Evolutionary conservation across 2,113 vertebrate genomes (phyloP).

Genomic region (Struthidea cinerea): DNA sequence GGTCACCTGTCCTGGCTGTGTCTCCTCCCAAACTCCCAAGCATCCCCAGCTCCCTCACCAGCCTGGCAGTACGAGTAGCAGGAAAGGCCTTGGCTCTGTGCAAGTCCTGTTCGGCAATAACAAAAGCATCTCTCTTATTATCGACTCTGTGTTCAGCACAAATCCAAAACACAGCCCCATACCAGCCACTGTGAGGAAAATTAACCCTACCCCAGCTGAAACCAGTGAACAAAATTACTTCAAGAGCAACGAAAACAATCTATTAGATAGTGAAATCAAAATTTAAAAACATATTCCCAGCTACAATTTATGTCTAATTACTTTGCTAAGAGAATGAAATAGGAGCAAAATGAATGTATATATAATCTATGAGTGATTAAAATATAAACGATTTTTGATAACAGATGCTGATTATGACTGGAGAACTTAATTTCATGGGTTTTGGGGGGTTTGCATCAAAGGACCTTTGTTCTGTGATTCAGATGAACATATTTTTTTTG

Average conservation of each 20-base stretch:
- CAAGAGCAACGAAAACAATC: background rate
- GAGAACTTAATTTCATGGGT: background rate
- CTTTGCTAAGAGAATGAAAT: conserved; percentile 23
- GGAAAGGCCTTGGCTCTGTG: background rate
- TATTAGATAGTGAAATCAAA: background rate
- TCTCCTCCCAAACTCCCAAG: background rate
- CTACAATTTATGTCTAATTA: background rate
- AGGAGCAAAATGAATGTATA: background rate
- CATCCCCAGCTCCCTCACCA: rapidly evolving
- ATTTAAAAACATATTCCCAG: background rate
- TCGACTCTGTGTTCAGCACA: background rate
- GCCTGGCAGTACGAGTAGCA: rapidly evolving
- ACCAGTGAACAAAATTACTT: background rate
- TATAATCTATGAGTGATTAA: background rate
- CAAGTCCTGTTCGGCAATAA: background rate
- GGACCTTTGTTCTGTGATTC: background rate
- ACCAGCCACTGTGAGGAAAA: background rate
- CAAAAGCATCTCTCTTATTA: background rate
- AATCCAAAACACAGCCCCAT: background rate
- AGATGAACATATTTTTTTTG: background rate
- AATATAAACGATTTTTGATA: background rate
- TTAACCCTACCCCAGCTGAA: background rate
- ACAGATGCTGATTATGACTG: background rate
- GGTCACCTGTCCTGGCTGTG: background rate
- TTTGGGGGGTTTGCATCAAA: background rate